phyloP scores from a whole-genome alignment of 2,888 invertebrate genomes.

The Mesoligia furuncula region DNA sequence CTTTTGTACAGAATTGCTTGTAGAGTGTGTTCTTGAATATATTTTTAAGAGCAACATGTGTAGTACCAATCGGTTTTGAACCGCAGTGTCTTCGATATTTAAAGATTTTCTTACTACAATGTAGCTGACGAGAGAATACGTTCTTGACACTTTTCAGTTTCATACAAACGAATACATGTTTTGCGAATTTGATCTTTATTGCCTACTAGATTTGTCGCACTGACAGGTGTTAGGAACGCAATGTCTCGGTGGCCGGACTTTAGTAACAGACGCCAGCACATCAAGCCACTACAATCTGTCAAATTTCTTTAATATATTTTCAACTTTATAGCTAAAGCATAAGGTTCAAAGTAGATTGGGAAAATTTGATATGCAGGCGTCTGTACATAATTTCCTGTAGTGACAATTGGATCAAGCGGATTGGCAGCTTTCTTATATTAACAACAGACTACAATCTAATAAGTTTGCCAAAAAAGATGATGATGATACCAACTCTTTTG shows the following conservation, averaged over 20 bases:
- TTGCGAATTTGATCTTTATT: not conserved
- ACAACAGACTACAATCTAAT: not conserved
- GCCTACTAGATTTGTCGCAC: not conserved
- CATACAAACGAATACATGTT: too few relatives aligned
- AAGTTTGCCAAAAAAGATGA: too few relatives aligned
- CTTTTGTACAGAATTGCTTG: constrained; percentile 35
- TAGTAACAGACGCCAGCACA: too few relatives aligned
- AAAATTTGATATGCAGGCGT: too few relatives aligned
- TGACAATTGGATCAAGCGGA: not conserved
- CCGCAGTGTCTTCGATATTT: not conserved
- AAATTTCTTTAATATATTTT: too few relatives aligned
- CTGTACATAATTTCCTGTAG: not conserved
- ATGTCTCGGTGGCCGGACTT: too few relatives aligned
- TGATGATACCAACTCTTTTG: too few relatives aligned
- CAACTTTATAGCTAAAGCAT: too few relatives aligned
- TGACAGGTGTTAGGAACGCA: too few relatives aligned
- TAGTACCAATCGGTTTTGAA: not conserved
- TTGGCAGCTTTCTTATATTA: not conserved
- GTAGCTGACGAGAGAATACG: not conserved
- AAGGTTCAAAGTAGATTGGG: too few relatives aligned
- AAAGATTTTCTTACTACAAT: not conserved
- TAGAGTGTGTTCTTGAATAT: constrained; percentile 28
- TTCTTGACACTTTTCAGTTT: not conserved
- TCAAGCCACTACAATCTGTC: too few relatives aligned
- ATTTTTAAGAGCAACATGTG: constrained; percentile 33